phyloP scores from a whole-genome alignment of 64 coral and sea anemone genomes.

The Pocillopora damicornis region DNA sequence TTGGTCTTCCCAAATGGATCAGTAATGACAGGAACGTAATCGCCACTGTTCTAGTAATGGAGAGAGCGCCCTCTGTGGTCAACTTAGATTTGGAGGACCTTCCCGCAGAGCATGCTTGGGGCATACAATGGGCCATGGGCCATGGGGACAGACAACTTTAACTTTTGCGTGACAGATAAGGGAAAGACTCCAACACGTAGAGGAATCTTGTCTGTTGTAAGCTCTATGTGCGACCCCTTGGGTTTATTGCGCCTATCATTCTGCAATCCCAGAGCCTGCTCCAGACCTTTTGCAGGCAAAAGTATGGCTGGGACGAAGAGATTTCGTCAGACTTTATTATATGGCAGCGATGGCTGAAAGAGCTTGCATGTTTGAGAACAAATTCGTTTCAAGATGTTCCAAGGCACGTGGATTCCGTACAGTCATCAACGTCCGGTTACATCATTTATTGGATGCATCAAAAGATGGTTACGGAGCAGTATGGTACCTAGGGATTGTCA shows the following conservation, averaged over 20 bases:
- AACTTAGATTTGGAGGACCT: background rate
- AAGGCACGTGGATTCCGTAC: background rate
- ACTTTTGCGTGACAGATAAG: background rate
- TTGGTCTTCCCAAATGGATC: background rate
- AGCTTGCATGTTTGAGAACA: background rate
- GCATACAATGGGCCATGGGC: conserved; percentile 44
- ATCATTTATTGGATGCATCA: background rate
- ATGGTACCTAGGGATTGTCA: background rate
- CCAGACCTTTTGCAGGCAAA: background rate
- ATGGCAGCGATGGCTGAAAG: conserved; percentile 9
- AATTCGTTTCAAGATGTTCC: conserved; percentile 1
- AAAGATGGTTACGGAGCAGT: background rate
- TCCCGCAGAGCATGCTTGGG: conserved; percentile 18
- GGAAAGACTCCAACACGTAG: background rate
- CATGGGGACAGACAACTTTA: background rate
- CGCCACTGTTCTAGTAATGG: background rate
- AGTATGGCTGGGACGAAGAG: conserved; percentile 25
- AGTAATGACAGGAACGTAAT: conserved; percentile 45
- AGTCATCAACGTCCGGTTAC: background rate
- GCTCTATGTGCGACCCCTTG: background rate
- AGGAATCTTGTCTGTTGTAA: conserved; percentile 9
- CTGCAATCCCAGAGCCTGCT: background rate
- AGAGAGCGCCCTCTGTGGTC: conserved; percentile 20
- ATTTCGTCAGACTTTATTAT: background rate
- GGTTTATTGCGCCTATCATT: background rate